Evolutionary conservation across 2,888 invertebrate species (phyloP).

Genomic region (Pollenia amentaria): DNA sequence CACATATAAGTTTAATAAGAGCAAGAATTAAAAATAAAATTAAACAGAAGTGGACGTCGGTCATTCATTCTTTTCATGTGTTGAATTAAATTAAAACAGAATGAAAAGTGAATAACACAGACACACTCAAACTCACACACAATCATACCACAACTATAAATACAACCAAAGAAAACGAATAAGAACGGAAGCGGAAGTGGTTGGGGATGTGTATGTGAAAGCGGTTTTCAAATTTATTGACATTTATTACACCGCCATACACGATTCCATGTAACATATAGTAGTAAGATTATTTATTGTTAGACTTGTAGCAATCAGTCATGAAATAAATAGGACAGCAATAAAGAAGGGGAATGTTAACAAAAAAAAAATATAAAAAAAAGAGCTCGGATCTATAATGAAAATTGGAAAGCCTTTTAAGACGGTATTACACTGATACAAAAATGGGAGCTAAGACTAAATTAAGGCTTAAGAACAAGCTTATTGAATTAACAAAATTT

Average conservation of each 20-base stretch:
- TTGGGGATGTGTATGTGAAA: slow-evolving; percentile 47
- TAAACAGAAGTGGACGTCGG: slow-evolving; percentile 27
- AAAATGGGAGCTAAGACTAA: too few relatives aligned
- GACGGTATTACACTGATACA: too few relatives aligned
- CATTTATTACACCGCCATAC: slow-evolving; percentile 43
- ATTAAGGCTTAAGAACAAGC: too few relatives aligned
- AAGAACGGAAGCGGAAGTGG: slow-evolving; percentile 24
- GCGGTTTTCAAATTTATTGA: slow-evolving; percentile 61
- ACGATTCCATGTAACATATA: slow-evolving; percentile 24
- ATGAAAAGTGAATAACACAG: background rate
- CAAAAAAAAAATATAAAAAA: too few relatives aligned
- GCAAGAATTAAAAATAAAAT: slow-evolving; percentile 16
- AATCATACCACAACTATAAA: background rate
- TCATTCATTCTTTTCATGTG: slow-evolving; percentile 12
- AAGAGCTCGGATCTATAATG: too few relatives aligned
- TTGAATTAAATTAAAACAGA: slow-evolving; percentile 29
- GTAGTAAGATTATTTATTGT: background rate
- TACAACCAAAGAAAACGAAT: slow-evolving; percentile 3
- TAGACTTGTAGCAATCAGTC: too few relatives aligned
- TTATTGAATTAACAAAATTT: too few relatives aligned
- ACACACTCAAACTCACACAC: background rate
- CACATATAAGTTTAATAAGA: background rate
- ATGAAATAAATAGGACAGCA: too few relatives aligned
- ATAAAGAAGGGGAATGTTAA: too few relatives aligned
- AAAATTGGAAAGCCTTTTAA: too few relatives aligned